phyloP scores from a whole-genome alignment of 2,797 vertebrate species.

The Margarornis squamiger region DNA sequence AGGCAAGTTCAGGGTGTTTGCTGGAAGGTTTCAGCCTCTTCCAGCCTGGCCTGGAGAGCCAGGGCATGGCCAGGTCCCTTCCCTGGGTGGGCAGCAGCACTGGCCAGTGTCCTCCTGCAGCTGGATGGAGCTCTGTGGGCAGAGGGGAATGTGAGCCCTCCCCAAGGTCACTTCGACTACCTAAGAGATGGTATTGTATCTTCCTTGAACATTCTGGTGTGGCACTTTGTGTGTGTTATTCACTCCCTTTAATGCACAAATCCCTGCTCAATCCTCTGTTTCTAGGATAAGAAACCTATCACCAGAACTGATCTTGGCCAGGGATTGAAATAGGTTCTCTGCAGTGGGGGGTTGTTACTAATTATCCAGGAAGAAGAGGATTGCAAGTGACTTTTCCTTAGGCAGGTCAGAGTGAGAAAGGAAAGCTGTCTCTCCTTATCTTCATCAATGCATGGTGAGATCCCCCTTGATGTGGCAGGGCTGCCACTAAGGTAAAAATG shows the following conservation, averaged over 20 bases:
- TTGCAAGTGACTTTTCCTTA: conserved; percentile 45
- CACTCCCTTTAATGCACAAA: neutral
- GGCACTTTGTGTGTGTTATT: neutral
- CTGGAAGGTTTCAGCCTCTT: neutral
- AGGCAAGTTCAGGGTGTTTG: neutral
- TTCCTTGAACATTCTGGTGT: conserved; percentile 75
- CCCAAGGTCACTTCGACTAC: neutral
- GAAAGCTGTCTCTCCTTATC: conserved; percentile 19
- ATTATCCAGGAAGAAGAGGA: conserved; percentile 26
- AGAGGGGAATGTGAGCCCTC: neutral
- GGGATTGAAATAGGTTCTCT: neutral
- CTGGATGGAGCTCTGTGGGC: neutral
- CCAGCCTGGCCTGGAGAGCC: neutral
- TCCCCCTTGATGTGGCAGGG: neutral
- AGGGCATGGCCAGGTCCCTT: neutral
- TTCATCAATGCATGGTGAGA: neutral
- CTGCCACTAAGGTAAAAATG: conserved; percentile 27
- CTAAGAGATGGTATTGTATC: conserved; percentile 51
- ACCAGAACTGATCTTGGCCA: neutral
- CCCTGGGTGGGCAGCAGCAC: neutral
- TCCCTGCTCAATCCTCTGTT: neutral
- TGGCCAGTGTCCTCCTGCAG: neutral
- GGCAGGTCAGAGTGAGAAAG: conserved; percentile 19
- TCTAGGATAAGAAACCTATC: neutral
- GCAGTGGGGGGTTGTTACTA: neutral